These are phyloP conservation scores for Miltochrista miniata DNA, from an alignment of 2,888 invertebrate genomes.

Conservation along the genomic window DNA sequence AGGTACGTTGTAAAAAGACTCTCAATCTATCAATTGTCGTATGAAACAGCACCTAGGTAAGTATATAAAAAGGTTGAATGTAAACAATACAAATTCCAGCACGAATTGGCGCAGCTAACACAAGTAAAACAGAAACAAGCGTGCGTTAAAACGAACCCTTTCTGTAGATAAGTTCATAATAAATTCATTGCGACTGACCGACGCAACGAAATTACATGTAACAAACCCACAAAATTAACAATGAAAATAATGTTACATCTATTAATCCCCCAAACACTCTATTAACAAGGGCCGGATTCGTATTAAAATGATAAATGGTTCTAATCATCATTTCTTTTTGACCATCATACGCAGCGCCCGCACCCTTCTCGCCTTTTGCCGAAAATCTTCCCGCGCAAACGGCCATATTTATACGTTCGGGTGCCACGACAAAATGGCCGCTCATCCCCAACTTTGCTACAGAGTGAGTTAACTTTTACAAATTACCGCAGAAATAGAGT, in stretches of 20 bases:
- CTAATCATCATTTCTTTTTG: slow-evolving; percentile 69
- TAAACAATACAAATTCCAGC: slow-evolving; percentile 11
- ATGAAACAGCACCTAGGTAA: too few species aligned
- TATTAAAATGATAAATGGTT: slow-evolving; percentile 81
- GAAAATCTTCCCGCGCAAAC: slow-evolving; percentile 9
- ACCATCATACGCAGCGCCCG: slow-evolving; percentile 42
- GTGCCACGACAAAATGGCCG: slow-evolving; percentile 49
- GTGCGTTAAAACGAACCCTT: slow-evolving; percentile 37
- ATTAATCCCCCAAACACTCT: slow-evolving; percentile 76
- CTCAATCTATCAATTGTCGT: too few species aligned
- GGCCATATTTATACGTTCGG: slow-evolving; percentile 13
- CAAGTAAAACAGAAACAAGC: slow-evolving; percentile 29
- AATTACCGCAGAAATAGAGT: slow-evolving; percentile 72
- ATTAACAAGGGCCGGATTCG: slow-evolving; percentile 75
- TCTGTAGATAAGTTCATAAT: slow-evolving; percentile 43
- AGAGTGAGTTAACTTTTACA: slow-evolving; percentile 77
- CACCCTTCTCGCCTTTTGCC: slow-evolving; percentile 12
- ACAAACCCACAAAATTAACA: slow-evolving; percentile 74
- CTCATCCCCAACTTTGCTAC: slow-evolving; percentile 63
- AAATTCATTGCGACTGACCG: slow-evolving; percentile 50
- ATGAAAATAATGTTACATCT: slow-evolving; percentile 76
- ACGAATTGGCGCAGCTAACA: slow-evolving; percentile 10
- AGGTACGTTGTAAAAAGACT: too few species aligned
- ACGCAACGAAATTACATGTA: slow-evolving; percentile 52
- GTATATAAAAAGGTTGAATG: slow-evolving; percentile 4